Evolutionary conservation across 1,140 invertebrate genomes (phyloP), one percentile per base, ranked within the genome.

Genomic region (Drosophila pectinifera): DNA sequence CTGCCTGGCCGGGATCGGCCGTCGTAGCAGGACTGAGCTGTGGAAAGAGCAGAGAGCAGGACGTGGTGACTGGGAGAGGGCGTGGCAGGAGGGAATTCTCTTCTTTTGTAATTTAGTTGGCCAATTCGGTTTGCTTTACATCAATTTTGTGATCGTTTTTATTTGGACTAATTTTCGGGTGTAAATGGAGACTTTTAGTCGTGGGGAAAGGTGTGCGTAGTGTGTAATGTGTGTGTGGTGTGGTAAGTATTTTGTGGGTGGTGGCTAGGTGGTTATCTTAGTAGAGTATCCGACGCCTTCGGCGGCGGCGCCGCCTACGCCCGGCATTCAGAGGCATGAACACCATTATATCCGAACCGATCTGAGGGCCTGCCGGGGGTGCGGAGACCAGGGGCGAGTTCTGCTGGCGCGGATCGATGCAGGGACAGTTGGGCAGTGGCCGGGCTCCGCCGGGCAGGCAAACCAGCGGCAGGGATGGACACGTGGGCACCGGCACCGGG

Each of bases 1-100:
- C 43, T 43, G 7, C 94, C 94, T 11, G 34, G 10, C 53, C 90
- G 82, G 16, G 77, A 73, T 20, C 79, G 72, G 26, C 91, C 93
- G 73, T 93, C 93, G 5, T 80, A 49, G 72, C 91, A 92, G 48
- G 36, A 68, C 62, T 92, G 91, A 22, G 78, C 91, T 91, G 61
- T 75, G 76, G 68, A 58, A 39, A 54, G 31, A 54, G 31, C 31
- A 54, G 43, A 73, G 49, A 58, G 46, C 45, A 68, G 54, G 28
- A 16, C 8, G 22, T 42, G 72, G 49, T 42, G 74, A 79, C 26
- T 39, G 55, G 45, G 53, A 36, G 18, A 45, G 51, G 39, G 13
- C 14, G 34, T 57, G 34, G 26, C 20, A 28, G 13, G 20, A 42
- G 11, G 18, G 42, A 26, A 22, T 28, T 18, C 42, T 14, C n/a